These are phyloP conservation scores for Megalopta genalis DNA, from an alignment of 1,140 invertebrate genomes.

Conservation along the genomic window DNA sequence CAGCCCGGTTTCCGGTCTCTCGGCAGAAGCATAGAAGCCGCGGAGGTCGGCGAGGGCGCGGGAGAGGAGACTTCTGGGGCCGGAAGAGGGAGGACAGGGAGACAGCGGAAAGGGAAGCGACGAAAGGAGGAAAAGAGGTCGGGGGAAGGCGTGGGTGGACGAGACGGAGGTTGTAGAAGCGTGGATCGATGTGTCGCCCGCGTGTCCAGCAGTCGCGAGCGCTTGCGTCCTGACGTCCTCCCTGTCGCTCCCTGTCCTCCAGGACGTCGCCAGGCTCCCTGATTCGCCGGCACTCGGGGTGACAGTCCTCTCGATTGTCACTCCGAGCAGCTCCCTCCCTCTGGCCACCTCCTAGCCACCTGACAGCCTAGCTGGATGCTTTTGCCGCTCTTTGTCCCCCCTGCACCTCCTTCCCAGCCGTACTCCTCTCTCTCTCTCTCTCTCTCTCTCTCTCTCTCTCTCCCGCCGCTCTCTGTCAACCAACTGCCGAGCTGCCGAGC, in stretches of 20 bases:
- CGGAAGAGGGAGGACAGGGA: conserved; percentile 7
- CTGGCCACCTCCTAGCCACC: neutral
- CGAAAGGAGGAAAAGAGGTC: conserved; percentile 38
- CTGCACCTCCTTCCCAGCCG: conserved; percentile 40
- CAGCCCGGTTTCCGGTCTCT: too few relatives aligned
- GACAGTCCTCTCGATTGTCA: conserved; percentile 70
- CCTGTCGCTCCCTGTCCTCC: conserved; percentile 45
- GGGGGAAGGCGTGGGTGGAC: conserved; percentile 61
- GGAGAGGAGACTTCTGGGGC: neutral
- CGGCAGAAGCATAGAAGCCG: neutral
- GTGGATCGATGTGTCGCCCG: conserved; percentile 78
- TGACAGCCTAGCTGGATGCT: too few relatives aligned
- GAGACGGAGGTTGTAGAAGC: conserved; percentile 73
- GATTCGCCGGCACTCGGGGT: conserved; percentile 66
- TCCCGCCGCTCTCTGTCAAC: conserved; percentile 16
- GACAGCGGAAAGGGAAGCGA: conserved; percentile 48
- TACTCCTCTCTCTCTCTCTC: too few relatives aligned
- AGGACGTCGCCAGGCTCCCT: conserved; percentile 60
- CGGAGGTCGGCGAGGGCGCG: conserved; percentile 21
- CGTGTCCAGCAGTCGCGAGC: conserved; percentile 75
- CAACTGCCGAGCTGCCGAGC: conserved; percentile 10
- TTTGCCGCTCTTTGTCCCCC: conserved; percentile 47
- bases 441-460: too few relatives aligned
- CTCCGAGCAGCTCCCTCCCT: conserved; percentile 26
- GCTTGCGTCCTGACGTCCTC: conserved; percentile 70